phyloP scores from a whole-genome alignment of 2,888 invertebrate species.

The Epiblema foenella region DNA sequence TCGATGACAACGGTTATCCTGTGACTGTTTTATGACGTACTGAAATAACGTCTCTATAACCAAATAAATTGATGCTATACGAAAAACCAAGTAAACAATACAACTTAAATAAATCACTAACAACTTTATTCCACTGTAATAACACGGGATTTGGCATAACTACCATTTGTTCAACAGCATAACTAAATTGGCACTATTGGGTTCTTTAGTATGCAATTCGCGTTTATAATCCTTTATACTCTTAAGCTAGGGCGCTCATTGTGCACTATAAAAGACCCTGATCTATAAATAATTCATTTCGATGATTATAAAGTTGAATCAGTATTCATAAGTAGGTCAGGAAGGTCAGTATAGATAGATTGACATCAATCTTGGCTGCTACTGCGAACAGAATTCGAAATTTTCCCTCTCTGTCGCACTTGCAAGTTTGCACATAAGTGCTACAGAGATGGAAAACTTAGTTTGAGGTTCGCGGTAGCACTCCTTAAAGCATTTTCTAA shows the following conservation, averaged over 20 bases:
- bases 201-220: conserved; percentile 44
- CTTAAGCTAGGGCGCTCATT: conserved; percentile 51
- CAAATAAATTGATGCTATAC: conserved; percentile 3
- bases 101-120: background rate
- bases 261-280: conserved; percentile 45
- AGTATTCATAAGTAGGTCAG: conserved; percentile 10
- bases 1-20: conserved; percentile 2
- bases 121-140: background rate
- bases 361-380: no score
- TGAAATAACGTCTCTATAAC: conserved; percentile 2
- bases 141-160: background rate
- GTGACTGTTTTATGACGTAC: conserved; percentile 20
- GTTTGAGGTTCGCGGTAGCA: no score
- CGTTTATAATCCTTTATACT: conserved; percentile 44
- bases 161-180: conserved; percentile 3
- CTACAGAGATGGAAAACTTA: no score
- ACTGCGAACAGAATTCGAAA: no score
- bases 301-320: conserved; percentile 18
- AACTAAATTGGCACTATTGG: conserved; percentile 15
- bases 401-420: no score
- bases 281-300: conserved; percentile 29
- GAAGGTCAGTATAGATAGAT: no score
- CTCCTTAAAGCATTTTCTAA: no score
- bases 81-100: background rate
- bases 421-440: no score